Evolutionary conservation across 30 jellyfish, hydroid and myxozoan genomes (phyloP).

Genomic region (Cassiopea xamachana): DNA sequence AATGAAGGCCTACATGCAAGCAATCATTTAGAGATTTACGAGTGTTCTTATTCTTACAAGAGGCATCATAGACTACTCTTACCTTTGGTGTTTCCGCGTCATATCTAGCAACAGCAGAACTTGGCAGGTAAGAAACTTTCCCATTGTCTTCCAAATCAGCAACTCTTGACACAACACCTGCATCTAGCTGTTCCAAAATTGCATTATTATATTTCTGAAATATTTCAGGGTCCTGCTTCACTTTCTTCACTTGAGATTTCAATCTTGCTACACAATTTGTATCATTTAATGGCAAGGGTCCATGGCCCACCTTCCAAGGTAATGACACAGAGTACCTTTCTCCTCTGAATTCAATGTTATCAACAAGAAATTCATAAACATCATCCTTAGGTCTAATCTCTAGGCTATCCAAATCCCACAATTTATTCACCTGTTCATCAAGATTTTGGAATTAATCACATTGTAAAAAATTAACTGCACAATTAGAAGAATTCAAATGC

Average conservation of each 20-base stretch:
- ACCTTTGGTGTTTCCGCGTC: constrained; percentile 60
- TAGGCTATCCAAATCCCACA: constrained; percentile 35
- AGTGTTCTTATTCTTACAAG: constrained; percentile 29
- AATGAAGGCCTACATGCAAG: constrained; percentile 65
- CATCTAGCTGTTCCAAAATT: constrained; percentile 49
- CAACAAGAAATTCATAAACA: constrained; percentile 16
- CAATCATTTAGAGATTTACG: constrained; percentile 50
- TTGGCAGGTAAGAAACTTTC: constrained; percentile 37
- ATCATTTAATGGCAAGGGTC: constrained; percentile 19
- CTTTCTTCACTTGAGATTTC: constrained; percentile 17
- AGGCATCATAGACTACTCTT: constrained; percentile 57
- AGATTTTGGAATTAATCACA: not conserved
- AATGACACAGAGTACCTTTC: constrained; percentile 22
- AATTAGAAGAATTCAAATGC: not conserved
- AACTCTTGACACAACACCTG: constrained; percentile 45
- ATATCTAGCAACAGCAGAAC: constrained; percentile 36
- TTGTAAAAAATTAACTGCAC: not conserved
- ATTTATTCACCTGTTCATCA: constrained; percentile 6
- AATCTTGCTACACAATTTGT: not conserved
- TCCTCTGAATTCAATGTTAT: constrained; percentile 19
- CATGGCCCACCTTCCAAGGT: constrained; percentile 51
- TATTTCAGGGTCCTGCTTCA: not conserved
- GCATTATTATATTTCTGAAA: not conserved
- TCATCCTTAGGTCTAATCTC: constrained; percentile 20
- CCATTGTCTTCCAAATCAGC: constrained; percentile 12